phyloP scores from a whole-genome alignment of 2,888 invertebrate genomes.

The Lycia hirtaria region DNA sequence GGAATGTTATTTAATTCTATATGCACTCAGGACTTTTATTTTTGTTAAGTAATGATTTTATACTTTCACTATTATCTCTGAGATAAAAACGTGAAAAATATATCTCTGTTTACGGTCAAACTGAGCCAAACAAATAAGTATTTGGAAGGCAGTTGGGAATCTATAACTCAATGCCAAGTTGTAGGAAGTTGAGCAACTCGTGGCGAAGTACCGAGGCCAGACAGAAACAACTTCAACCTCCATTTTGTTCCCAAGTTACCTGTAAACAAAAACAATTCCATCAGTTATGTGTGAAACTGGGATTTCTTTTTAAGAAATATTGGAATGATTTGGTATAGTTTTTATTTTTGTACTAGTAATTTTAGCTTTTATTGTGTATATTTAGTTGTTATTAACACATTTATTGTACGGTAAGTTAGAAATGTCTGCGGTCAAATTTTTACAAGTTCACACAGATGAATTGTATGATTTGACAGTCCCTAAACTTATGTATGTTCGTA shows the following conservation, averaged over 20 bases:
- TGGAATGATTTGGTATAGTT: too few relatives aligned
- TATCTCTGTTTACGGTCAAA: constrained; percentile 78
- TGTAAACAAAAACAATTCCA: constrained; percentile 73
- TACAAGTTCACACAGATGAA: too few relatives aligned
- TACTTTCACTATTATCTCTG: neutral
- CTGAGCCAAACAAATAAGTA: constrained; percentile 81
- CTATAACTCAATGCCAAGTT: constrained; percentile 85
- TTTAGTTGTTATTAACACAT: too few relatives aligned
- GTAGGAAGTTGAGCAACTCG: constrained; percentile 72
- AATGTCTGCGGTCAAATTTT: too few relatives aligned
- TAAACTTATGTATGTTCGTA: too few relatives aligned
- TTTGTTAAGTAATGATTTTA: too few relatives aligned
- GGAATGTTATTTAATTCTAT: too few relatives aligned
- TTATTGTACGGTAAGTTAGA: too few relatives aligned
- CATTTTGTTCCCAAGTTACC: constrained; percentile 74
- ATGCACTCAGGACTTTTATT: too few relatives aligned
- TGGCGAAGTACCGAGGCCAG: constrained; percentile 70
- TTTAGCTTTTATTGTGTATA: too few relatives aligned
- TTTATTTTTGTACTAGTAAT: too few relatives aligned
- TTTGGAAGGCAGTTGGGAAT: constrained; percentile 80
- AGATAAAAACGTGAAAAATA: constrained; percentile 57
- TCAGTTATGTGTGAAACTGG: constrained; percentile 25
- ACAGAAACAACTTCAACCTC: constrained; percentile 66
- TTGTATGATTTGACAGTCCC: too few relatives aligned
- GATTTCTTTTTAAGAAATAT: constrained; percentile 8